Evolutionary conservation across 1,140 invertebrate genomes (phyloP), one percentile per base, ranked within the genome.

Genomic region (Drosophila triauraria): DNA sequence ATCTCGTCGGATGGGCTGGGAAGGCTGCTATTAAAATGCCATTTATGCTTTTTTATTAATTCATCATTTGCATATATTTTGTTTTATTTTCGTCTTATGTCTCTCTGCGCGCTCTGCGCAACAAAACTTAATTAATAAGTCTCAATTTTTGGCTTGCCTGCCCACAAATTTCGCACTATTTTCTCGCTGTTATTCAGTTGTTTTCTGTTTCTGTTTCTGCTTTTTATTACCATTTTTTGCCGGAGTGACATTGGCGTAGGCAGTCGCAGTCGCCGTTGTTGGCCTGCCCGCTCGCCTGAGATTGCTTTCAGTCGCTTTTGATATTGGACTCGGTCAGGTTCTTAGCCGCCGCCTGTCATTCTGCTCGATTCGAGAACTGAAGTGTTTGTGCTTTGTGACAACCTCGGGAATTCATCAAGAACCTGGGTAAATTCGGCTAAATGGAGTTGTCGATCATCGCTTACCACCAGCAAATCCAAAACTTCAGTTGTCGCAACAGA

Each of bases 121-220:
- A 78, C 64, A 60, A 83, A 83, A 87, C 85, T 88, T 90, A 90
- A 90, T 88, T 88, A 88, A 88, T 88, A 88, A 90, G 84, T 78
- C 80, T 78, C 80, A 75, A 56, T 78, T 88, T 82, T 87, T 84
- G 80, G 77, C 72, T 78, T 57, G 74, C 40, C 85, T 88, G 81
- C 84, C 84, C 84, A 88, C 84, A 77, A 72, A 78, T 71, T 90
- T 88, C 84, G 84, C 84, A 88, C 84, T 88, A 84, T 88, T 88
- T 88, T 88, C 67, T 71, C 54, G 75, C 58, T 61, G 51, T 40
- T 71, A 20, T 32, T 47, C 20, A 40, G 35, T 56, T 23, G 51
- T 61, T 32, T 12, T 38, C 25, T 43, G 23, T 47, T 30, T 35
- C 12, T 50, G 13, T 53, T 51, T 32, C 44, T 35, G 30, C 53